phyloP scores from a whole-genome alignment of 2,113 vertebrate genomes.

The Megaleporinus macrocephalus region DNA sequence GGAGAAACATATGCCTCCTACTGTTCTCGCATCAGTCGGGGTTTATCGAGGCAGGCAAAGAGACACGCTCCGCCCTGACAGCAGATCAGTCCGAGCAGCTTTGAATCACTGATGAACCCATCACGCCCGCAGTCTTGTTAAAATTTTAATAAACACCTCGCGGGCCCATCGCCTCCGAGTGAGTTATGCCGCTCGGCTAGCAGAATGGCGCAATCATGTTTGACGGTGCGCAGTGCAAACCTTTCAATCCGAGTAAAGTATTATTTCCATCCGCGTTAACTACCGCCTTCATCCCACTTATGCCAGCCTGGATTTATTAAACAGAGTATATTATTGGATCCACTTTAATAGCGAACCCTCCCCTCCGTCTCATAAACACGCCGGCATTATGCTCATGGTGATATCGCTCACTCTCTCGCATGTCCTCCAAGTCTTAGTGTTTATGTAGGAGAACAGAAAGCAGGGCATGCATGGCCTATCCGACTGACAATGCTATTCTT shows the following conservation, averaged over 20 bases:
- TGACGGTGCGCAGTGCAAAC: conserved; percentile 82
- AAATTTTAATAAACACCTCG: conserved; percentile 87
- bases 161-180: conserved; percentile 81
- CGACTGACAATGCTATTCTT: conserved; percentile 13
- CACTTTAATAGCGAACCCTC: conserved; percentile 66
- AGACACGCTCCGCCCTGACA: conserved; percentile 65
- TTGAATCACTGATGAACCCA: conserved; percentile 83
- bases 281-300: conserved; percentile 68
- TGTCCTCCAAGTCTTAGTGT: conserved; percentile 35
- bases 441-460: neutral
- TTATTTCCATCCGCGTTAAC: conserved; percentile 78
- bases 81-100: conserved; percentile 74
- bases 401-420: conserved; percentile 38
- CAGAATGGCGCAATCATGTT: conserved; percentile 77
- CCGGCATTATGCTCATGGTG: conserved; percentile 62
- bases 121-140: conserved; percentile 77
- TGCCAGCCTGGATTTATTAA: conserved; percentile 76
- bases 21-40: conserved; percentile 35
- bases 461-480: conserved; percentile 3
- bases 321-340: conserved; percentile 71
- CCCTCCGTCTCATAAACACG: conserved; percentile 71
- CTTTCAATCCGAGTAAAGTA: conserved; percentile 75
- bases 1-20: conserved; percentile 63
- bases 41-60: conserved; percentile 28
- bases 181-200: conserved; percentile 79